Conservation (phyloP, 1,140 invertebrate species). For the Micrasema minimum region DNA sequence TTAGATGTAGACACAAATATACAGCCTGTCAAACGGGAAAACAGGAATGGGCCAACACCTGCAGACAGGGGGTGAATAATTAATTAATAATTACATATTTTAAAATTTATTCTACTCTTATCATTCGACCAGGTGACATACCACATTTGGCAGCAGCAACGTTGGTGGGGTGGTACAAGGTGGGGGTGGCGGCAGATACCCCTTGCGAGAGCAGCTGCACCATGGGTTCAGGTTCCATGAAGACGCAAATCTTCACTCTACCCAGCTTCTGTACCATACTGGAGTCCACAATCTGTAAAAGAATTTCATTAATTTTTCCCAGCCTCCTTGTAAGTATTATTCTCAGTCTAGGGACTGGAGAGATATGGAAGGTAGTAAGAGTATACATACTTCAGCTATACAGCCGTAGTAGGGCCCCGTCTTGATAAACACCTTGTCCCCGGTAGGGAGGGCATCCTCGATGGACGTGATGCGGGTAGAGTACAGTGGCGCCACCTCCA, state of each 20-base stretch:
- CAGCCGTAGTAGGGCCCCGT: conserved; percentile 83
- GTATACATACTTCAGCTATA: conserved; percentile 72
- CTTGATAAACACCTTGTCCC: conserved; percentile 79
- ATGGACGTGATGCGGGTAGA: conserved; percentile 64
- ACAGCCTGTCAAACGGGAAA: conserved; percentile 87
- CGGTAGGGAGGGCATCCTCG: conserved; percentile 77
- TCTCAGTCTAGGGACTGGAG: too few species aligned
- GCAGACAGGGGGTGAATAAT: conserved; percentile 31
- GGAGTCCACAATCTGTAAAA: conserved; percentile 61
- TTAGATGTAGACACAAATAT: conserved; percentile 71
- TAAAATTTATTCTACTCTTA: too few species aligned
- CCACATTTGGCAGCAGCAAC: conserved; percentile 61
- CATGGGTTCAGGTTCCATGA: conserved; percentile 63
- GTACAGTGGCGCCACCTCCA: conserved; percentile 49
- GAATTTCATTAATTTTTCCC: neutral
- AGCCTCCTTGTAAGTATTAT: too few species aligned
- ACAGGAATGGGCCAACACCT: conserved; percentile 74
- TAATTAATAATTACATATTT: neutral
- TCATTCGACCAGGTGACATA: conserved; percentile 52
- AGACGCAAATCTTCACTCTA: conserved; percentile 68
- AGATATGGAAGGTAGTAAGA: too few species aligned
- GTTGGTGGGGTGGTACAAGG: conserved; percentile 56
- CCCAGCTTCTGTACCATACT: conserved; percentile 62
- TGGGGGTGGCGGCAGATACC: conserved; percentile 34
- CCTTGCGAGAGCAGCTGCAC: conserved; percentile 28